Evolutionary conservation across 2,797 vertebrate species (phyloP), one percentile per base, ranked within the genome.

Genomic region (Melanotaenia trifasciata): DNA sequence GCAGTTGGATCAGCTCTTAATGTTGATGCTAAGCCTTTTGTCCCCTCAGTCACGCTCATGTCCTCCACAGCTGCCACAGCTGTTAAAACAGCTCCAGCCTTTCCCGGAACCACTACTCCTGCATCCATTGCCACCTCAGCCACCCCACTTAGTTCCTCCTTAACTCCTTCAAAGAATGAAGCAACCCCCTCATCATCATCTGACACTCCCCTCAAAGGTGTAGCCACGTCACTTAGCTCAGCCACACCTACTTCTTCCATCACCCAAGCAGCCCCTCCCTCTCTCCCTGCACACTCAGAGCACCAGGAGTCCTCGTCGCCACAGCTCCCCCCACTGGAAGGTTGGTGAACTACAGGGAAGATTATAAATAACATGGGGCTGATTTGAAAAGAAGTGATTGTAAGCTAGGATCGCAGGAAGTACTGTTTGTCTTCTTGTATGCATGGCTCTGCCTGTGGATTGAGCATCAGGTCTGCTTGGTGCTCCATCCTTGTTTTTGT

Each of bases 301-400:
- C 88, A 89, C 84, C 91, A 82, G 94, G 90, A 95, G 87, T 91
- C 93, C 86, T 89, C 87, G 79, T 81, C 85, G 88, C 87, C 93
- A 89, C 88, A 90, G 80, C 92, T 90, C 85, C 88, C 92, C 90
- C 87, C 84, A 86, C 79, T 91, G 89, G 92, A 95, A 93, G 92
- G 94, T 95, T 95, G 94, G 95, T 95, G 86, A 81, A 92, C 86
- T 92, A 83, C 74, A 90, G 90, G 88, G 79, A 89, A 89, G 84
- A 90, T 85, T 84, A 77, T 87, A 8, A 89, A 74, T 87, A 79
- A 76, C 72, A 26, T 64, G 67, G 86, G 80, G 78, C 78, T 83
- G 76, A 86, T 83, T 77, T 84, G 54, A 86, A 63, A 57, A 67
- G 43, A 87, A 75, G 50, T 72, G 16, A 71, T 66, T 76, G 33